Conservation (phyloP, 2,113 vertebrate species). For the Herpetotheres cachinnans region DNA sequence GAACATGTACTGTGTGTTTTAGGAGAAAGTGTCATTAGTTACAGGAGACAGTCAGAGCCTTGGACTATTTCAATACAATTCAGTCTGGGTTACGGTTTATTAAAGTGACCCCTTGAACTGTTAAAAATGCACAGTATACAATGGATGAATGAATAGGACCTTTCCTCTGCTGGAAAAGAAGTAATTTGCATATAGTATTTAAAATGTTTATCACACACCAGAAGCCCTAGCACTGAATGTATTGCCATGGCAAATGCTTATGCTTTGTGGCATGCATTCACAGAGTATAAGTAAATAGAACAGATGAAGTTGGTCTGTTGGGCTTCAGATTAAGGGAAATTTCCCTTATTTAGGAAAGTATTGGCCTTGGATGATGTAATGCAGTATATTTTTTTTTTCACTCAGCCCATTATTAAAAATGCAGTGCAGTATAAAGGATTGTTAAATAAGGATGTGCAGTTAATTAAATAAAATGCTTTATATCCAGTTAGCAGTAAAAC, state of each 20-base stretch:
- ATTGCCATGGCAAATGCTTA: neutral
- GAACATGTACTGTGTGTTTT: neutral
- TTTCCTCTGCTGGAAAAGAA: neutral
- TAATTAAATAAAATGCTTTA: neutral
- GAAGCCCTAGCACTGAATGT: neutral
- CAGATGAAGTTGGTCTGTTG: neutral
- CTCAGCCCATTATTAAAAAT: neutral
- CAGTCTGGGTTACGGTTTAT: neutral
- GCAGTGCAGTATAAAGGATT: neutral
- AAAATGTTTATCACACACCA: neutral
- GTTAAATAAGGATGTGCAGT: neutral
- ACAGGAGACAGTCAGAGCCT: neutral
- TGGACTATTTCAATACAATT: neutral
- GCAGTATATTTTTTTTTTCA: neutral
- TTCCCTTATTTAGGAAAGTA: neutral
- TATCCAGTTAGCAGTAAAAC: neutral
- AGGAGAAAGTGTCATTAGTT: neutral
- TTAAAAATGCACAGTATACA: neutral
- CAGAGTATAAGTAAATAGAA: neutral
- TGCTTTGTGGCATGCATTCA: neutral
- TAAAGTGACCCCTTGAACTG: neutral
- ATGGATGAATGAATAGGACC: neutral
- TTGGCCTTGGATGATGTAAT: neutral
- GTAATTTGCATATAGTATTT: neutral
- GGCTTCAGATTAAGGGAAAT: neutral